Evolutionary conservation across 2,113 vertebrate species (phyloP).

Genomic region (Lophura nycthemera): DNA sequence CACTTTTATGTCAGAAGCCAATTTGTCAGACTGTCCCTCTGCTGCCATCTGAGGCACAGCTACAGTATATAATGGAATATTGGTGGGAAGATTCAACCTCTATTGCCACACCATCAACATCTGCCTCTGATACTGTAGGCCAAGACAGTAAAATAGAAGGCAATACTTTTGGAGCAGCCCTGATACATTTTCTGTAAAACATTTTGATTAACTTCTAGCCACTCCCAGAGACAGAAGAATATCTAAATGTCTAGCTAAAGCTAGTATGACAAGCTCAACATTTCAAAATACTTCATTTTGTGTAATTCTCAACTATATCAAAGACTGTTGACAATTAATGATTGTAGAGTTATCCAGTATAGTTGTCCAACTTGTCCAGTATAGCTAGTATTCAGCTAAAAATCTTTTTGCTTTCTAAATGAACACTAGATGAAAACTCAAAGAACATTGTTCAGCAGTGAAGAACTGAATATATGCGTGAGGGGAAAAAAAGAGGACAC

Average conservation of each 20-base stretch:
- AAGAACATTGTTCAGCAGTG: neutral
- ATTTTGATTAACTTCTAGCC: constrained; percentile 42
- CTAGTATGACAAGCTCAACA: neutral
- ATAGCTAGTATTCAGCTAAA: neutral
- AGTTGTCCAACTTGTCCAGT: neutral
- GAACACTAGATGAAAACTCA: neutral
- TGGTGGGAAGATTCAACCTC: too few relatives aligned
- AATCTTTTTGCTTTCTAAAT: neutral
- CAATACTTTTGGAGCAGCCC: neutral
- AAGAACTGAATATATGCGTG: neutral
- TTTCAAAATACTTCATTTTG: neutral
- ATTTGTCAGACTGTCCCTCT: too few relatives aligned
- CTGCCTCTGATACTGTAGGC: too few relatives aligned
- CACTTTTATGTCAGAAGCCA: too few relatives aligned
- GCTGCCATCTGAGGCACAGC: too few relatives aligned
- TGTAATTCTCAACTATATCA: neutral
- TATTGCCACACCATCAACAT: too few relatives aligned
- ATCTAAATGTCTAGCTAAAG: neutral
- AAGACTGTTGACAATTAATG: neutral
- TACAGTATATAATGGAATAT: too few relatives aligned
- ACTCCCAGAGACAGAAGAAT: neutral
- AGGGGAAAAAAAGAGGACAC: neutral
- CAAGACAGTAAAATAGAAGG: neutral
- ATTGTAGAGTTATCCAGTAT: neutral
- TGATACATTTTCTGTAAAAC: constrained; percentile 18